Base-by-base conservation (phyloP, 1,140 invertebrate genomes). In the Drepana arcuata region DNA sequence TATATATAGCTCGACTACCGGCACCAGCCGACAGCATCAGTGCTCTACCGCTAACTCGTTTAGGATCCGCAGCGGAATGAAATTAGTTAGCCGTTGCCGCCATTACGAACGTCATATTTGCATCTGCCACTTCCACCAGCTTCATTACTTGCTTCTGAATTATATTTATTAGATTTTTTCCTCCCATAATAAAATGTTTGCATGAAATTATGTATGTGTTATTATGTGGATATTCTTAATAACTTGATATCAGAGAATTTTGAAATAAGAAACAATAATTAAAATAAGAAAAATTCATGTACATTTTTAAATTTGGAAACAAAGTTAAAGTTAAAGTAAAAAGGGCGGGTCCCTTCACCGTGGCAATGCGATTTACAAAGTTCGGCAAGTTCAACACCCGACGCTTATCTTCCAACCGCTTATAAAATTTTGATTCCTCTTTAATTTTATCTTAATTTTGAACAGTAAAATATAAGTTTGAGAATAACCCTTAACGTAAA, bases 81-180 rank as follows among this genome's bases (percentile, higher is more conserved):
- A 75, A 75, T 70, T 72, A 75, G 68, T 72, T 72, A 63, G 63
- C 59, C 52, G 57, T 58, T 50, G 51, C 62, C 53, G 65, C 52
- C 56, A 74, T 69, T 74, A 65, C 62, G 66, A 75, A 77, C 74
- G 77, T 75, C 61, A 73, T 72, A 79, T 73, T 75, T 73, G 60
- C 67, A 66, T 72, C 61, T 56, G 51, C 51, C 51, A 57, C 65
- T 64, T 66, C 59, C 52, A 43, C 50, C 49, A 51, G 52, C 60
- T 70, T 67, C 64, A 64, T 74, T 63, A 63, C 37, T 61, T 46
- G 60, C 48, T 70, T 50, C n/a, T n/a, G n/a, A n/a, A 14, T 14
- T 33, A 18, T 16, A 18, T 21, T 10, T 18, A 18, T 14, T 16
- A 33, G 9, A 10, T 33, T 32, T 32, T 11, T 16, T 21, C 10